Percentiles rank a stretch among this genome's conserved stretches.
Conservation (phyloP, 1,140 invertebrate genomes). For the Steinernema khuongi region DNA sequence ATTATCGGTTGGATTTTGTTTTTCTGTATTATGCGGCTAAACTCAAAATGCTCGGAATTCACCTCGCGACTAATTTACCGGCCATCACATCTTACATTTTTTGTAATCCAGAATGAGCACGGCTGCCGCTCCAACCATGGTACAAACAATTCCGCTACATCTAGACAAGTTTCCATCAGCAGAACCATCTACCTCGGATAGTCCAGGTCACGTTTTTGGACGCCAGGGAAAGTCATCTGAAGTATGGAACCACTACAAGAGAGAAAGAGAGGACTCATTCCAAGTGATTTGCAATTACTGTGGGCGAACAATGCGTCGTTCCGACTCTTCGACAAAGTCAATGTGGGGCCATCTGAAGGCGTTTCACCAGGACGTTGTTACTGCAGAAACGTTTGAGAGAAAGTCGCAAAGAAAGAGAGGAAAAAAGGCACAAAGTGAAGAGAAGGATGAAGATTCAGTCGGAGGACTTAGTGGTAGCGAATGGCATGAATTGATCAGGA, state of each 20-base stretch:
- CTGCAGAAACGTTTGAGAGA: constrained; percentile 1
- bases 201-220: too few species aligned
- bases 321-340: constrained; percentile 34
- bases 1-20: too few species aligned
- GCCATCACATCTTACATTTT: too few species aligned
- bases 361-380: constrained; percentile 31
- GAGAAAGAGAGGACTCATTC: constrained; percentile 23
- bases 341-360: constrained; percentile 42
- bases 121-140: neutral
- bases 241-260: constrained; percentile 35
- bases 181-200: too few species aligned
- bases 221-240: constrained; percentile 25
- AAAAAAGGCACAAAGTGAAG: neutral
- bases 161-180: too few species aligned
- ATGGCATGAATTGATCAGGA: neutral
- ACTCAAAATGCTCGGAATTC: too few species aligned
- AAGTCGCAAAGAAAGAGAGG: constrained; percentile 27
- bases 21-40: too few species aligned
- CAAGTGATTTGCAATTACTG: constrained; percentile 33
- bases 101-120: neutral
- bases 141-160: too few species aligned
- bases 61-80: too few species aligned
- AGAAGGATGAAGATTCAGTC: neutral
- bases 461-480: neutral
- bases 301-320: constrained; percentile 27